Conservation (phyloP, 2,888 invertebrate genomes). For the Pseudococcus longispinus region DNA sequence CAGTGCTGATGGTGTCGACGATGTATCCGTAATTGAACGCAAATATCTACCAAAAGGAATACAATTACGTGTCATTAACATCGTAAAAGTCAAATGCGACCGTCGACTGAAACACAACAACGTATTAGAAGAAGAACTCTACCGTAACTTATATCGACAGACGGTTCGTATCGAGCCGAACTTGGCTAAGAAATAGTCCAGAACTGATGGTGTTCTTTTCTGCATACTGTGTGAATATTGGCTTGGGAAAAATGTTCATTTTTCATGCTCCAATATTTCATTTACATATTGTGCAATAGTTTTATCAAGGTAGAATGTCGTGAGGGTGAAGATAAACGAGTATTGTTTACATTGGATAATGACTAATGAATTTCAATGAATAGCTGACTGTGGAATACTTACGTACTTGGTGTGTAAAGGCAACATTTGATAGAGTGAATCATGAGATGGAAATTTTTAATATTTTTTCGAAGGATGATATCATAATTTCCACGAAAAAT, state of each 20-base stretch:
- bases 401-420: neutral
- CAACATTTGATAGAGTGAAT: neutral
- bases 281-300: slow-evolving; percentile 1
- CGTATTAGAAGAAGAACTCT: slow-evolving; percentile 36
- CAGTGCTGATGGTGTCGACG: neutral
- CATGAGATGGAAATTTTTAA: neutral
- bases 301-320: neutral
- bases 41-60: slow-evolving; percentile 27
- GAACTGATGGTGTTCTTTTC: neutral
- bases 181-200: slow-evolving; percentile 30
- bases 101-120: neutral
- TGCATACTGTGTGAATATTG: neutral
- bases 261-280: slow-evolving; percentile 1
- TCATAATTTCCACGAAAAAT: too few relatives aligned
- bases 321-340: neutral
- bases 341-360: neutral
- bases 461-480: too few relatives aligned
- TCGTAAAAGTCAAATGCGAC: neutral
- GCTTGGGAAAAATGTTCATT: slow-evolving; percentile 15
- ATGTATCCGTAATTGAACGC: slow-evolving; percentile 18
- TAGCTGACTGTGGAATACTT: too few relatives aligned
- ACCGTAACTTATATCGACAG: slow-evolving; percentile 44
- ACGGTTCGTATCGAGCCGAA: neutral
- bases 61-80: slow-evolving; percentile 42
- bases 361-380: neutral